Conservation (phyloP, 2,888 invertebrate genomes). For the Amphimallon solstitiale region DNA sequence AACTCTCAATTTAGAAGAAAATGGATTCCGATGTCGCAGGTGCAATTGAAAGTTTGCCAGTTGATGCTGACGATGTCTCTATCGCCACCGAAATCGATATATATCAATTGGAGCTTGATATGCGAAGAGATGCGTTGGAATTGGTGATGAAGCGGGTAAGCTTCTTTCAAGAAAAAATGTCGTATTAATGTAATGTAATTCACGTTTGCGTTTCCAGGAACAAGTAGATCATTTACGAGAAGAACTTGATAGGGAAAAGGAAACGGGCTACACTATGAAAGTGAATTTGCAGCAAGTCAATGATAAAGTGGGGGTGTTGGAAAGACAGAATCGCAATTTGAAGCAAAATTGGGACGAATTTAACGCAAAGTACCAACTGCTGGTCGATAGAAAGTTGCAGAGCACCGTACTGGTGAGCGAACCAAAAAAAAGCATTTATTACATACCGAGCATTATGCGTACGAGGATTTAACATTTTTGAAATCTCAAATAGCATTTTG, state of each 20-base stretch:
- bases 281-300: constrained; percentile 37
- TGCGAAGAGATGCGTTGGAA: constrained; percentile 1
- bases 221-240: constrained; percentile 44
- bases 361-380: background rate
- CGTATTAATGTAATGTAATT: background rate
- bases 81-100: background rate
- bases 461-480: no score
- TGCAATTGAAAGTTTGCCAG: constrained; percentile 2
- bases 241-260: constrained; percentile 41
- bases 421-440: no score
- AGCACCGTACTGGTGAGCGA: constrained; percentile 1
- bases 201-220: constrained; percentile 24
- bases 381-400: constrained; percentile 2
- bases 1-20: constrained; percentile 4
- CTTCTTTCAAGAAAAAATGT: no score
- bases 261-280: constrained; percentile 41
- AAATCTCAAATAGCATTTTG: no score
- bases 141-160: constrained; percentile 22
- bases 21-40: constrained; percentile 23
- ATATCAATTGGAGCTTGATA: background rate
- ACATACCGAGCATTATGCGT: no score
- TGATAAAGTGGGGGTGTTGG: constrained; percentile 36
- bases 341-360: constrained; percentile 25
- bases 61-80: background rate
- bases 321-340: constrained; percentile 39